Percentiles rank a stretch among this genome's conserved stretches.
These are phyloP conservation scores for Trichogramma dendrolimi DNA, from an alignment of 2,888 invertebrate species.

Conservation along the genomic window DNA sequence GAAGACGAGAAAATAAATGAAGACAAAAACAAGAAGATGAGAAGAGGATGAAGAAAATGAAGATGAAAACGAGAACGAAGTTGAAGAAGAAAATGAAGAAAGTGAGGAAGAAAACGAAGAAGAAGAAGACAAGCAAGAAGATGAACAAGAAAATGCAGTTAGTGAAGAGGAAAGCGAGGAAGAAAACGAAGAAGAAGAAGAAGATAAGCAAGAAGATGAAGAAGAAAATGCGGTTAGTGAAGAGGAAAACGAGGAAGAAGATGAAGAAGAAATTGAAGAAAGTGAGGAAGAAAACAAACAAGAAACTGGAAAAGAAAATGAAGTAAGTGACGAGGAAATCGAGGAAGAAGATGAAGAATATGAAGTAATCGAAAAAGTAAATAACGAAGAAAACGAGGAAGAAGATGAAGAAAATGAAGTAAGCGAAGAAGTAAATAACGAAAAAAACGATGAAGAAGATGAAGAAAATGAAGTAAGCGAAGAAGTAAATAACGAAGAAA, in stretches of 20 bases:
- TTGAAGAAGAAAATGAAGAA: not conserved
- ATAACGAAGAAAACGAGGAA: slow-evolving; percentile 19
- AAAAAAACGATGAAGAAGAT: slow-evolving; percentile 35
- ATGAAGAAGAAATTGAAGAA: not conserved
- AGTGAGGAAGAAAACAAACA: not conserved
- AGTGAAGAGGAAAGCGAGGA: too few species aligned
- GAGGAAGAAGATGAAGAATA: slow-evolving; percentile 18
- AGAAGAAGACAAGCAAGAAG: too few species aligned
- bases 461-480: slow-evolving; percentile 29
- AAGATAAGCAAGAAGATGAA: not conserved
- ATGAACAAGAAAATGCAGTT: too few species aligned
- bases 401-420: slow-evolving; percentile 34
- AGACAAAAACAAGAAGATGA: slow-evolving; percentile 9
- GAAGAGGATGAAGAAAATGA: not conserved
- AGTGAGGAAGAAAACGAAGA: not conserved
- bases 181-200: too few species aligned
- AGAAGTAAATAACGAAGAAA: slow-evolving; percentile 29
- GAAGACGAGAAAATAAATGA: not conserved
- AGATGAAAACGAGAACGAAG: not conserved
- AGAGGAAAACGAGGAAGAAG: not conserved
- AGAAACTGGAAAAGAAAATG: not conserved
- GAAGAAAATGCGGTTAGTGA: not conserved
- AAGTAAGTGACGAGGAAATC: not conserved
- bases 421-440: slow-evolving; percentile 7
- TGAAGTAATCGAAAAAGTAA: slow-evolving; percentile 8